Conservation (phyloP, 2,888 invertebrate species). For the Sicus ferrugineus region DNA sequence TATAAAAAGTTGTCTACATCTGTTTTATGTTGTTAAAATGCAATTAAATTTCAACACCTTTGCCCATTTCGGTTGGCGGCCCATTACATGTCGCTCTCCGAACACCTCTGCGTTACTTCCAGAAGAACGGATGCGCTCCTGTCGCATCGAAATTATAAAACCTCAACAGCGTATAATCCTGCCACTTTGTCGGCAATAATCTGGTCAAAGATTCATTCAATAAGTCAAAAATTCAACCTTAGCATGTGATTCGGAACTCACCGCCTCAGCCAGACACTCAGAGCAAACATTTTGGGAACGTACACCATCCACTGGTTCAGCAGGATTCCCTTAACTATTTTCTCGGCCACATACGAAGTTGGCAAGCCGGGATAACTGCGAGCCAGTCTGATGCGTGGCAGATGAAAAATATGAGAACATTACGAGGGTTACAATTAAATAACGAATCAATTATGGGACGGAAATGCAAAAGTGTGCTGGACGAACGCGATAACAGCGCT, state of each 20-base stretch:
- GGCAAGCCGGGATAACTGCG: slow-evolving; percentile 59
- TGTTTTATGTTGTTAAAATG: no score
- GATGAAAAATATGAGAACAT: slow-evolving; percentile 20
- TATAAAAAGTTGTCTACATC: no score
- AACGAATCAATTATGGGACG: slow-evolving; percentile 44
- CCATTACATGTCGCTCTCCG: neutral
- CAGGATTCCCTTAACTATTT: slow-evolving; percentile 60
- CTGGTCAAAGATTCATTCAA: slow-evolving; percentile 42
- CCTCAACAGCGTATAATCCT: slow-evolving; percentile 58
- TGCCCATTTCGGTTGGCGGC: no score
- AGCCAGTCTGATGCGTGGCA: slow-evolving; percentile 47
- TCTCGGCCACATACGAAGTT: slow-evolving; percentile 60
- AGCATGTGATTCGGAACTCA: slow-evolving; percentile 46
- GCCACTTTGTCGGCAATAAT: slow-evolving; percentile 61
- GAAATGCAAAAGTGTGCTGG: neutral
- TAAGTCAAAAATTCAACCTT: no score
- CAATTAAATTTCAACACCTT: no score
- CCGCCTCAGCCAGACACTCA: slow-evolving; percentile 60
- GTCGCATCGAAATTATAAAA: slow-evolving; percentile 60
- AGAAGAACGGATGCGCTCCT: slow-evolving; percentile 59
- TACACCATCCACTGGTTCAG: slow-evolving; percentile 60
- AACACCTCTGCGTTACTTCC: slow-evolving; percentile 51
- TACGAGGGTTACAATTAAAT: slow-evolving; percentile 42
- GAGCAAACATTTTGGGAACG: slow-evolving; percentile 61
- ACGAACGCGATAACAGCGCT: slow-evolving; percentile 10